Evolutionary conservation across 2,888 invertebrate genomes (phyloP), one percentile per base, ranked within the genome.

Genomic region (Clostera curtula): DNA sequence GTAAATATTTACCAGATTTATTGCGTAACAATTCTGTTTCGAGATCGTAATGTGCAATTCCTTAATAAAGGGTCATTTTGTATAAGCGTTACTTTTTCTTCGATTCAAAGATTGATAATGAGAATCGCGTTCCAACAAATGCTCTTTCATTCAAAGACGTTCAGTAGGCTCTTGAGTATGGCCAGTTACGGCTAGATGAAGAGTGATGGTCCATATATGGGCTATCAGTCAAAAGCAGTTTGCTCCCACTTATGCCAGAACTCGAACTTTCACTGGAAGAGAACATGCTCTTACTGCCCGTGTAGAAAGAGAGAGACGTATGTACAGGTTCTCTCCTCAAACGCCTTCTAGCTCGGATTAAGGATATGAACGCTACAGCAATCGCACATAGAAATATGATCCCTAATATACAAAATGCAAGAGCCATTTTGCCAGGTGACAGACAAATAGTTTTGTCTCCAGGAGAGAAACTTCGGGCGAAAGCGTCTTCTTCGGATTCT

Each of bases 371-470:
- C 2, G 91, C 89, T 6, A 91, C 88, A 2, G 90, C 85, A 5
- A 92, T 87, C 4, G 92, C 92, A 29, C 88, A 80, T 0, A 93
- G 70, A 62, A 93, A 90, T 38, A 93, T 88, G 4, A 91, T 67
- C 3, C 92, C 90, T 47, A 92, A 67, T 0, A 90, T 75, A 53
- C 91, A 90, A 56, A 93, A 92, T 0, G 91, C 88, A 25, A 92
- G 76, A 6, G 92, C 91, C 86, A 93, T 87, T 75, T 90, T 91
- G 4, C 91, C 90, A 8, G 91, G 89, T 5, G 92, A 92, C 38
- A 93, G 80, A 56, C 93, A 93, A 24, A 92, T 86, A 3, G 87
- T 87, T 43, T 86, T 84, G 53, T 89, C 88, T 30, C 87, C 87
- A 2, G 88, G 87, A 5, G 83, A 83, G 38, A 83, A 82, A 3